phyloP scores from a whole-genome alignment of 2,797 vertebrate genomes.

The Hozukius guyotensis region DNA sequence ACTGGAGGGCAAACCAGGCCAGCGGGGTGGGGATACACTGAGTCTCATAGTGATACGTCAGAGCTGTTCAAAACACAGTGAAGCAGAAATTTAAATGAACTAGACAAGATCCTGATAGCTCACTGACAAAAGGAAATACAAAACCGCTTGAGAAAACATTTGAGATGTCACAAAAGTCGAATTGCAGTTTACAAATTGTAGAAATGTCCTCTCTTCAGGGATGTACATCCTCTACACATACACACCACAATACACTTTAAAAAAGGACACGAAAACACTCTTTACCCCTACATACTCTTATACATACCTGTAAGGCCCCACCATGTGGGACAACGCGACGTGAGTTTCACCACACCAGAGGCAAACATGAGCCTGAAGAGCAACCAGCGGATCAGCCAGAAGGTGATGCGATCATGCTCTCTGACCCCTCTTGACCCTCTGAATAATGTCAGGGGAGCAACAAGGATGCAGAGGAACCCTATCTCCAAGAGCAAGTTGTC shows the following conservation, averaged over 20 bases:
- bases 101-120: neutral
- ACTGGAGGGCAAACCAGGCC: conserved; percentile 93
- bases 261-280: neutral
- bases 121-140: neutral
- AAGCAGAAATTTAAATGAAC: neutral
- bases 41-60: conserved; percentile 91
- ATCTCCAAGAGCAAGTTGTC: conserved; percentile 92
- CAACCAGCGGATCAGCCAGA: conserved; percentile 94
- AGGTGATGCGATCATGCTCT: conserved; percentile 85
- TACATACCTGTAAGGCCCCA: conserved; percentile 94
- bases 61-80: conserved; percentile 51
- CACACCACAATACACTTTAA: neutral
- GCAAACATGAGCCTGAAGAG: conserved; percentile 97
- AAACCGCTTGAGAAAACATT: neutral
- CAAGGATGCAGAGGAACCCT: conserved; percentile 90
- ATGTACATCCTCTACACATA: neutral
- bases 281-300: neutral
- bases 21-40: conserved; percentile 92
- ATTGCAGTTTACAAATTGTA: neutral
- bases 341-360: conserved; percentile 95
- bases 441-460: conserved; percentile 86
- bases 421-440: conserved; percentile 53
- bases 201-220: neutral
- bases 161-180: neutral
- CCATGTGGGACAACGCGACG: conserved; percentile 95